Percentiles rank a stretch among this genome's conserved stretches.
These are phyloP conservation scores for Anthonomus grandis DNA, from an alignment of 1,140 invertebrate species.

Conservation along the genomic window DNA sequence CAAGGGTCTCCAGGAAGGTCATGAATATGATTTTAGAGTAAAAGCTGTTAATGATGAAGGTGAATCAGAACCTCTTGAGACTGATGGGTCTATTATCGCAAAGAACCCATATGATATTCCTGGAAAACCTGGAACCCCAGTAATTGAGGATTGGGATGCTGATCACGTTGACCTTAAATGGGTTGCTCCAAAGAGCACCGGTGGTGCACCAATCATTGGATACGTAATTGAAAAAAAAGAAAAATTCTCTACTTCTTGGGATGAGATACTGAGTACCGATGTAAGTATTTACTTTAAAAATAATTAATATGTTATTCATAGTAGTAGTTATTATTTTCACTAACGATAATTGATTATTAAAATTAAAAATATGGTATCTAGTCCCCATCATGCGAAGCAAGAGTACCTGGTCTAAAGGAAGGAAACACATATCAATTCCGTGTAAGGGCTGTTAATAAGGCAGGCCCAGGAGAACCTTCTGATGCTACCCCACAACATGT, in stretches of 20 bases:
- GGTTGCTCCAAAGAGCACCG: conserved; percentile 83
- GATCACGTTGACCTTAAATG: conserved; percentile 92
- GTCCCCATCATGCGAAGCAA: conserved; percentile 76
- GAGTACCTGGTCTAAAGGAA: conserved; percentile 83
- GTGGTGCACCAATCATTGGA: conserved; percentile 91
- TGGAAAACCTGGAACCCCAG: conserved; percentile 83
- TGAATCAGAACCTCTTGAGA: conserved; percentile 91
- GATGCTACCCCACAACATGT: conserved; percentile 84
- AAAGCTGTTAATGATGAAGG: conserved; percentile 98
- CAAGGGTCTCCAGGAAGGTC: conserved; percentile 87
- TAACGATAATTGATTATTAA: no score
- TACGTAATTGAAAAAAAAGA: conserved; percentile 98
- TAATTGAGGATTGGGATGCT: conserved; percentile 90
- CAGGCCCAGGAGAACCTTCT: conserved; percentile 85
- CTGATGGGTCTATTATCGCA: conserved; percentile 77
- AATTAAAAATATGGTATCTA: no score
- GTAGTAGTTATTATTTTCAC: no score
- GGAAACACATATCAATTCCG: conserved; percentile 92
- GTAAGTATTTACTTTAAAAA: conserved; percentile 49
- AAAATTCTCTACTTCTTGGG: conserved; percentile 84
- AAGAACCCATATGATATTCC: conserved; percentile 94
- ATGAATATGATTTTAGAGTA: conserved; percentile 95
- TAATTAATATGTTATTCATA: no score
- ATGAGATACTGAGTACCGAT: conserved; percentile 78
- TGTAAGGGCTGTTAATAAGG: conserved; percentile 90